Evolutionary conservation across 1,140 invertebrate species (phyloP).

Genomic region (Hypsibius dujardini): DNA sequence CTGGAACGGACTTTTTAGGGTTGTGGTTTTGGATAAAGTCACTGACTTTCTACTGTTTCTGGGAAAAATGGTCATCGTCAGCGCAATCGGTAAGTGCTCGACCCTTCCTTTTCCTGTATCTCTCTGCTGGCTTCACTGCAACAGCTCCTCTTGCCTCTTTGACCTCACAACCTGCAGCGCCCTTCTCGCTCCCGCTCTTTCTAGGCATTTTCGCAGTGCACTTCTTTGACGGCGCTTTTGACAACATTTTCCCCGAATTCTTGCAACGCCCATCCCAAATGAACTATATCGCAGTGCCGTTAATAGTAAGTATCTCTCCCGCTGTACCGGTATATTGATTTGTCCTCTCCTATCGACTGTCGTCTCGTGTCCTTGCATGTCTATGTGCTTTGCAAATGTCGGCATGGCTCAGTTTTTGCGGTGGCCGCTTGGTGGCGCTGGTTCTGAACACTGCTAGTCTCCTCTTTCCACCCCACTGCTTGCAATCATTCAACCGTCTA

Average conservation of each 20-base stretch:
- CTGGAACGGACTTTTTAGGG: slow-evolving; percentile 66
- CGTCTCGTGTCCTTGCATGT: no score
- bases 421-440: no score
- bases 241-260: slow-evolving; percentile 40
- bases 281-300: slow-evolving; percentile 20
- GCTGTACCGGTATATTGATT: no score
- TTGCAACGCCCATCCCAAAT: slow-evolving; percentile 32
- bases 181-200: slow-evolving; percentile 20
- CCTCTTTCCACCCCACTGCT: no score
- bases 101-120: no score
- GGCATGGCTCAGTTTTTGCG: no score
- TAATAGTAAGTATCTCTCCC: slow-evolving; percentile 38
- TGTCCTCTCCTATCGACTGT: no score
- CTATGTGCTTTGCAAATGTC: no score
- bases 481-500: no score
- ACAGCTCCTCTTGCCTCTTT: slow-evolving; percentile 15
- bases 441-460: no score
- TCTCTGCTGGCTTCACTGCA: no score
- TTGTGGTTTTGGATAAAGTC: slow-evolving; percentile 75
- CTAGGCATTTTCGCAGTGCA: background rate
- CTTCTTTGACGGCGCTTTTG: slow-evolving; percentile 7
- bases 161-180: no score
- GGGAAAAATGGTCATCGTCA: slow-evolving; percentile 67
- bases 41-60: slow-evolving; percentile 85
- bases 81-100: slow-evolving; percentile 43